phyloP scores from a whole-genome alignment of 2,888 invertebrate species.

The Chrysotoxum bicinctum region DNA sequence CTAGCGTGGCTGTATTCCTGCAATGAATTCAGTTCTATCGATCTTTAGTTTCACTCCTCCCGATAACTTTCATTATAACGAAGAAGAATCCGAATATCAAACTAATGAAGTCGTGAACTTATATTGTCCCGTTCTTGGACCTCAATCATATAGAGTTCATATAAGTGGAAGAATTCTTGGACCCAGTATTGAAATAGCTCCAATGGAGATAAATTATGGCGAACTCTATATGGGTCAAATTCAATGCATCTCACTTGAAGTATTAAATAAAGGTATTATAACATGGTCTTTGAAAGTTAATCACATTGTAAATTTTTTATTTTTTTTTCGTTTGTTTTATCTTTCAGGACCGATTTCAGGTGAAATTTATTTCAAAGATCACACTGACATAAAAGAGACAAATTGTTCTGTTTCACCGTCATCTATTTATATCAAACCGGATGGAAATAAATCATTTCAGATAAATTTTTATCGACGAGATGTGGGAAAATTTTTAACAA shows the following conservation, averaged over 20 bases:
- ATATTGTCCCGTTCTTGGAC: constrained; percentile 8
- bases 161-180: constrained; percentile 37
- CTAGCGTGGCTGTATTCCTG: constrained; percentile 40
- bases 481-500: constrained; percentile 50
- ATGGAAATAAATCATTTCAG: background rate
- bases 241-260: background rate
- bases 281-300: background rate
- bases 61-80: background rate
- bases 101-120: constrained; percentile 10
- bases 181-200: constrained; percentile 36
- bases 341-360: constrained; percentile 49
- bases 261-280: constrained; percentile 38
- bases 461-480: constrained; percentile 41
- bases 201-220: constrained; percentile 3
- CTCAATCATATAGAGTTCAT: constrained; percentile 22
- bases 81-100: constrained; percentile 40
- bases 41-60: constrained; percentile 39
- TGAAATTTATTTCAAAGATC: constrained; percentile 10
- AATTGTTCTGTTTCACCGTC: constrained; percentile 4
- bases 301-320: background rate
- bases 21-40: constrained; percentile 38
- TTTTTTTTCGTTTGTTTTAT: background rate
- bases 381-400: constrained; percentile 23
- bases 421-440: constrained; percentile 1
- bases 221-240: constrained; percentile 44